Conservation (phyloP, 2,888 invertebrate genomes). For the Escarpia spicata region DNA sequence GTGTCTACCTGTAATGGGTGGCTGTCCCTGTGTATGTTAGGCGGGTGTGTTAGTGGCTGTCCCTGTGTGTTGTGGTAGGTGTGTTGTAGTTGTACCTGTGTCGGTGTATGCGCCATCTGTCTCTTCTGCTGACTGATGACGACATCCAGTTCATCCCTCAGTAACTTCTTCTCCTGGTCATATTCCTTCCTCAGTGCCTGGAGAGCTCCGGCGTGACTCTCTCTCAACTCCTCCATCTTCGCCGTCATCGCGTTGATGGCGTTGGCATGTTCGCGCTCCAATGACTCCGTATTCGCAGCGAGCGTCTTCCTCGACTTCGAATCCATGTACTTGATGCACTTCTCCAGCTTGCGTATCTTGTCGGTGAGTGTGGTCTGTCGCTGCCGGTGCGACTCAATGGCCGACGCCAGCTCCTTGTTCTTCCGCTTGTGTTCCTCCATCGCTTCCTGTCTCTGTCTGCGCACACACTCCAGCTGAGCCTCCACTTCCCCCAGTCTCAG, state of each 20-base stretch:
- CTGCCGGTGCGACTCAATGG: conserved; percentile 43
- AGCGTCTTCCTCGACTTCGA: conserved; percentile 26
- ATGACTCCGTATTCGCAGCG: conserved; percentile 31
- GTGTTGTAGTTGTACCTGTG: conserved; percentile 38
- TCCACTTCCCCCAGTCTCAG: conserved; percentile 35
- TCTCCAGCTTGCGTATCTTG: conserved; percentile 27
- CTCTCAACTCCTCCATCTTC: conserved; percentile 49
- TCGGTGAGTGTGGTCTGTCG: conserved; percentile 43
- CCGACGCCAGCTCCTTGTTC: conserved; percentile 46
- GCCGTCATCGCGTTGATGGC: conserved; percentile 52
- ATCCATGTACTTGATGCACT: conserved; percentile 27
- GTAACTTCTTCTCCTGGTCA: conserved; percentile 28
- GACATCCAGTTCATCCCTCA: conserved; percentile 17
- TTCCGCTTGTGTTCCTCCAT: conserved; percentile 33
- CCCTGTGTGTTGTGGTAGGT: not conserved
- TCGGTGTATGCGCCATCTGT: conserved; percentile 34
- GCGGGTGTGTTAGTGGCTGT: not conserved
- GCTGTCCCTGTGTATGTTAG: not conserved
- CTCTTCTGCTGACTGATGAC: conserved; percentile 19
- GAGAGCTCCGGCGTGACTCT: conserved; percentile 43
- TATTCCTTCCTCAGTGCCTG: conserved; percentile 45
- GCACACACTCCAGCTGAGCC: conserved; percentile 32
- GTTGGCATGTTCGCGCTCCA: conserved; percentile 48
- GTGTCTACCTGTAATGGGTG: not conserved
- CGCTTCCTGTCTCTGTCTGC: conserved; percentile 41